Evolutionary conservation across 2,888 invertebrate genomes (phyloP), one percentile per base, ranked within the genome.

Genomic region (Cephus rjabovi): DNA sequence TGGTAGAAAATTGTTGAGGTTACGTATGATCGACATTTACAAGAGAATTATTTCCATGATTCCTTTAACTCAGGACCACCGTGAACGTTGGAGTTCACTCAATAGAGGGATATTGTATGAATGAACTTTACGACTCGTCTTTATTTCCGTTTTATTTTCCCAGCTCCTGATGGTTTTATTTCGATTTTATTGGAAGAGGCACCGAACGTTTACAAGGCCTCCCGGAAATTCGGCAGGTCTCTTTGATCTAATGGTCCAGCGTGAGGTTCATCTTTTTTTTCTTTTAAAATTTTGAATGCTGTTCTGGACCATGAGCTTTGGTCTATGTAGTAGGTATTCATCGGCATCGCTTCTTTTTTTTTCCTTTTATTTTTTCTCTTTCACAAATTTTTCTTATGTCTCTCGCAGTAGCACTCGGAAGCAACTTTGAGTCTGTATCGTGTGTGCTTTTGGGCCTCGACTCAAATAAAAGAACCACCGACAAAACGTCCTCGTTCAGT

Each of bases 81-180:
- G 77, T 77, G 78, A 78, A 78, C 80, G 80, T 33, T 40, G 70
- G 75, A 77, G 81, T 84, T 75, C 82, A 73, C 85, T 87, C 83
- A 87, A 88, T 87, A 86, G 81, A 82, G 79, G 76, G 76, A 76
- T 76, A 56, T 31, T 76, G 83, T 81, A 88, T 90, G 90, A 91
- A 91, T 90, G 91, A 88, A 87, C 82, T 88, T 90, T 89, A 90
- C 81, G 87, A 88, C 85, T 81, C 81, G 81, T 83, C 81, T 82
- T 82, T 83, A 85, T 83, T 83, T 81, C 82, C 81, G 76, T 85
- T 85, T 85, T 83, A 83, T 79, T 86, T 89, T 90, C 88, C 89
- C 81, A 35, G 76, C 75, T 71, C 68, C 78, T 81, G 85, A 89
- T 88, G 86, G 86, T 86, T 90, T 88, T 89, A 88, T 89, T 88